Conservation (phyloP, 2,888 invertebrate species). For the Aphodius sticticus region DNA sequence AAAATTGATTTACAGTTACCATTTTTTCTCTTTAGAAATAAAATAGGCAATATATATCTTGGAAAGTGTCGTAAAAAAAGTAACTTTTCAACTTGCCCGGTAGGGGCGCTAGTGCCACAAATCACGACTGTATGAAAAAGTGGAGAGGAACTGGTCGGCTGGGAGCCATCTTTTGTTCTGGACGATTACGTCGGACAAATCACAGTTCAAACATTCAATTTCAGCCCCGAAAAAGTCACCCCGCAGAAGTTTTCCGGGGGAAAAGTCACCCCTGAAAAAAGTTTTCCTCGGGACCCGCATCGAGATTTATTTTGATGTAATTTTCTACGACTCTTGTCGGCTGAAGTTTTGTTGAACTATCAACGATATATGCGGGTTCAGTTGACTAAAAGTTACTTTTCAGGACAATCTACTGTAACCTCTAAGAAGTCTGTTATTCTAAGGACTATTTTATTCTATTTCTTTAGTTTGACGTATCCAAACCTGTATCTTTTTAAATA, state of each 20-base stretch:
- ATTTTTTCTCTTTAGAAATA: background rate
- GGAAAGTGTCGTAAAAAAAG: constrained; percentile 10
- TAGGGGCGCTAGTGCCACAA: background rate
- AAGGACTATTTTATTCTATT: too few species aligned
- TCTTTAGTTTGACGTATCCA: too few species aligned
- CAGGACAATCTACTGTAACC: background rate
- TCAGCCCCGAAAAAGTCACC: constrained; percentile 8
- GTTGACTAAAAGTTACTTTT: background rate
- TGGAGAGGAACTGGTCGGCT: background rate
- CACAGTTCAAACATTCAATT: constrained; percentile 21
- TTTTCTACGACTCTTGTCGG: background rate
- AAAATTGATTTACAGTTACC: constrained; percentile 8
- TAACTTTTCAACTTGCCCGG: constrained; percentile 6
- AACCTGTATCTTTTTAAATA: too few species aligned
- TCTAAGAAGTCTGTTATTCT: too few species aligned
- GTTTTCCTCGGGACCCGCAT: background rate
- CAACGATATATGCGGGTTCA: background rate
- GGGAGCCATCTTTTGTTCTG: background rate
- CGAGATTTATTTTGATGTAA: background rate
- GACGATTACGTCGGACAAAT: constrained; percentile 19
- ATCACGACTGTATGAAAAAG: constrained; percentile 4
- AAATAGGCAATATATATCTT: constrained; percentile 11
- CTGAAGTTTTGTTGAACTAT: background rate
- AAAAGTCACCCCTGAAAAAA: background rate
- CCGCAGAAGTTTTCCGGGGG: background rate